These are phyloP conservation scores for Sthenelais limicola DNA, from an alignment of 2,888 invertebrate genomes.

Conservation along the genomic window DNA sequence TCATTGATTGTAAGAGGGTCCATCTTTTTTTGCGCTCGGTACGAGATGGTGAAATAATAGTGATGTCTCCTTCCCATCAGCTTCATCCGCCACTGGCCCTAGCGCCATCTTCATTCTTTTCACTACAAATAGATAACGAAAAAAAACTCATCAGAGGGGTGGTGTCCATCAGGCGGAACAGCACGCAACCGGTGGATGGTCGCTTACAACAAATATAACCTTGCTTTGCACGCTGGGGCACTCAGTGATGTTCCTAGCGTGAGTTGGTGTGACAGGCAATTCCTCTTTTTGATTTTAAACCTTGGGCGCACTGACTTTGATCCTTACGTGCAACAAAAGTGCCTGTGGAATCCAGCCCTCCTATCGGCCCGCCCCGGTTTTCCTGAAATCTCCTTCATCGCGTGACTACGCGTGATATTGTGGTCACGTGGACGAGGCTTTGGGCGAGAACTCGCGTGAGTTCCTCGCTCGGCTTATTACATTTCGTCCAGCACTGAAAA, in stretches of 20 bases:
- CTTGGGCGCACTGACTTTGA: not conserved
- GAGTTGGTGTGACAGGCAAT: constrained; percentile 33
- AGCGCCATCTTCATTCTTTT: too few species aligned
- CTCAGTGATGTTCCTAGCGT: too few species aligned
- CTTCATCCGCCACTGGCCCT: too few species aligned
- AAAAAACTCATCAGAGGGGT: constrained; percentile 5
- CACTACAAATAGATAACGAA: too few species aligned
- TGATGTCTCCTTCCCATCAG: too few species aligned
- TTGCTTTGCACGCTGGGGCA: too few species aligned
- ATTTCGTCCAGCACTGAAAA: not conserved
- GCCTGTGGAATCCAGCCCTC: not conserved
- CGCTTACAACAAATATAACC: not conserved
- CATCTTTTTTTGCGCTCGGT: too few species aligned
- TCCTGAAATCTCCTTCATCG: constrained; percentile 19
- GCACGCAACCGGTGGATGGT: constrained; percentile 33
- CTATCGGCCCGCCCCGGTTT: not conserved
- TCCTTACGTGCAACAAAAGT: constrained; percentile 23
- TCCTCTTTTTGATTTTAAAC: constrained; percentile 27
- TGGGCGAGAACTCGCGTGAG: constrained; percentile 22
- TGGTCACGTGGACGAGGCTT: constrained; percentile 11
- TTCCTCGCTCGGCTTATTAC: constrained; percentile 7
- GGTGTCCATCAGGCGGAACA: constrained; percentile 19
- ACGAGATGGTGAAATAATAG: too few species aligned
- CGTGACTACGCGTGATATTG: constrained; percentile 25
- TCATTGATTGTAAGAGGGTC: too few species aligned